Percentiles rank a stretch among this genome's conserved stretches.
Conservation (phyloP, 1,140 invertebrate genomes). For the Rhynchophorus ferrugineus region DNA sequence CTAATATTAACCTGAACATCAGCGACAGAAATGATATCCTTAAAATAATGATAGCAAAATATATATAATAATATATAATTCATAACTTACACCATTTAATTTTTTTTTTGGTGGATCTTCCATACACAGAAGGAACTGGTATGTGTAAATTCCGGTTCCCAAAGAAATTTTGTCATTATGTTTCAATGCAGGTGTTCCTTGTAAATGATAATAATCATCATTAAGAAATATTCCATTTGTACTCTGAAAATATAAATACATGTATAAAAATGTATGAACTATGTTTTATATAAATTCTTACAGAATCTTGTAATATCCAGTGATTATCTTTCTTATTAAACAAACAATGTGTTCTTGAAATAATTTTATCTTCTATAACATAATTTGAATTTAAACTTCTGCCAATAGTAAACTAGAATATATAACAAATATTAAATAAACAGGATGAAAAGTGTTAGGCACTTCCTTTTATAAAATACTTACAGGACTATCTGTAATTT, state of each 20-base stretch:
- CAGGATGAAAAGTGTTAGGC: too few species aligned
- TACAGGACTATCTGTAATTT: slow-evolving; percentile 15
- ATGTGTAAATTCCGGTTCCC: slow-evolving; percentile 6
- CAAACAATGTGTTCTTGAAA: slow-evolving; percentile 13
- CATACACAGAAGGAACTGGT: too few species aligned
- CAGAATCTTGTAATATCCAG: slow-evolving; percentile 10
- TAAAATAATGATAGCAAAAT: too few species aligned
- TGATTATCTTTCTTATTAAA: slow-evolving; percentile 1
- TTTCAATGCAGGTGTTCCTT: slow-evolving; percentile 10
- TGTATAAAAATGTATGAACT: neutral
- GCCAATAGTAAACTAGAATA: slow-evolving; percentile 14
- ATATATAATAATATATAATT: too few species aligned
- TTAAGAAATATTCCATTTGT: slow-evolving; percentile 27
- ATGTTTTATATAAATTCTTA: slow-evolving; percentile 2
- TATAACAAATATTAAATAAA: slow-evolving; percentile 1
- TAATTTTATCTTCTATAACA: slow-evolving; percentile 10
- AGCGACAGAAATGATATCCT: neutral
- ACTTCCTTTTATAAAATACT: too few species aligned
- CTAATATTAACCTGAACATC: slow-evolving; percentile 8
- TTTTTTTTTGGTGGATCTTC: too few species aligned
- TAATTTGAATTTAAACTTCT: slow-evolving; percentile 3
- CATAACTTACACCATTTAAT: too few species aligned
- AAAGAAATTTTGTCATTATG: slow-evolving; percentile 22
- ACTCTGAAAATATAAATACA: slow-evolving; percentile 20
- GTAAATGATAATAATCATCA: slow-evolving; percentile 7